Evolutionary conservation across 2,888 invertebrate genomes (phyloP).

Genomic region (Synanthedon andrenaeformis): DNA sequence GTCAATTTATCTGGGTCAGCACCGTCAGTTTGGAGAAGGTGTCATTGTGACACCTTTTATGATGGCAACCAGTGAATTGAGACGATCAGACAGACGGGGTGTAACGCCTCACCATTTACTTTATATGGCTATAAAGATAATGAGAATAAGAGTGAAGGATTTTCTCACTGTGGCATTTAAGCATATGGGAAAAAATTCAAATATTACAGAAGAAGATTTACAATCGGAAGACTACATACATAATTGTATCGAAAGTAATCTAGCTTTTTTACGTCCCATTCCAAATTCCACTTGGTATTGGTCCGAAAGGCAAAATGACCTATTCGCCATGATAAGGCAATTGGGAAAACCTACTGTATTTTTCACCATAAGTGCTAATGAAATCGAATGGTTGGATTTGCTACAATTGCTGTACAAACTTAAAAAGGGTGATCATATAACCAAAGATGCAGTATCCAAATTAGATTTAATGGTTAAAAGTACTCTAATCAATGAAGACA

Average conservation of each 20-base stretch:
- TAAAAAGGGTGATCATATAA: slow-evolving; percentile 16
- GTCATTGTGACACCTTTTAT: slow-evolving; percentile 23
- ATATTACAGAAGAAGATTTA: slow-evolving; percentile 21
- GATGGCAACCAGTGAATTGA: slow-evolving; percentile 34
- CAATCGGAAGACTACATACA: slow-evolving; percentile 23
- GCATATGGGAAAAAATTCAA: slow-evolving; percentile 18
- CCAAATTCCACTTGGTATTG: slow-evolving; percentile 36
- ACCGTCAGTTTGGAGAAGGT: slow-evolving; percentile 18
- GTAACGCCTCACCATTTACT: slow-evolving; percentile 23
- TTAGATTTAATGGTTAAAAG: slow-evolving; percentile 14
- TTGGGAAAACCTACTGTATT: slow-evolving; percentile 32
- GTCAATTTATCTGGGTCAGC: slow-evolving; percentile 31
- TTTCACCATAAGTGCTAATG: slow-evolving; percentile 37
- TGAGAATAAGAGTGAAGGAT: slow-evolving; percentile 12
- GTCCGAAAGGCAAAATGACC: slow-evolving; percentile 28
- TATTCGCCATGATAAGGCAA: slow-evolving; percentile 40
- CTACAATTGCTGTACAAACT: slow-evolving; percentile 26
- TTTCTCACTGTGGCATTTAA: slow-evolving; percentile 16
- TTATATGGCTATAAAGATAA: slow-evolving; percentile 22
- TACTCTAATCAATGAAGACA: slow-evolving; percentile 22
- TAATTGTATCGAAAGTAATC: slow-evolving; percentile 23
- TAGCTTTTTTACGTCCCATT: slow-evolving; percentile 27
- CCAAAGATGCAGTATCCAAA: slow-evolving; percentile 11
- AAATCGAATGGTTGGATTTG: slow-evolving; percentile 26
- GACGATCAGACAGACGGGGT: slow-evolving; percentile 32